A percentile compares a stretch with the other conserved stretches of the same genome.
Conservation (phyloP, 2,113 vertebrate genomes). For the Nycticryphes semicollaris region DNA sequence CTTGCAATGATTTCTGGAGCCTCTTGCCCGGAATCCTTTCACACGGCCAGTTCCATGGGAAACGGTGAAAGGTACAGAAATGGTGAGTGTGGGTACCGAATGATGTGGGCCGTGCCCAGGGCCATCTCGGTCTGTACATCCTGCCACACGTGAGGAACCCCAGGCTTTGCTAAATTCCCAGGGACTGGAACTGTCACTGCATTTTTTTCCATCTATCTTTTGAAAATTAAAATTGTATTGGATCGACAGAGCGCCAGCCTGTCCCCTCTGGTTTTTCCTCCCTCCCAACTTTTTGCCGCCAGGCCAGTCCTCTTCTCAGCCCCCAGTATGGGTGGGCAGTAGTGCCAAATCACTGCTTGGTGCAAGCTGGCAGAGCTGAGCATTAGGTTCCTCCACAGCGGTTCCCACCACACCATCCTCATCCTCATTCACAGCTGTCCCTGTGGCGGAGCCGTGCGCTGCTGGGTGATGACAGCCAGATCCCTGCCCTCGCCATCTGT, state of each 20-base stretch:
- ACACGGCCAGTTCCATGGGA: not conserved
- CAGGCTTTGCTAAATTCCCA: not conserved
- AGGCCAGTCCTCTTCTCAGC: not conserved
- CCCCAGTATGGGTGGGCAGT: not conserved
- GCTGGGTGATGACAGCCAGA: not conserved
- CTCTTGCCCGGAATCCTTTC: not conserved
- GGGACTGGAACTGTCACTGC: not conserved
- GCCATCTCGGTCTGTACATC: not conserved
- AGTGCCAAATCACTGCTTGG: not conserved
- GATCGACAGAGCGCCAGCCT: not conserved
- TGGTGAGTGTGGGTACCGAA: not conserved
- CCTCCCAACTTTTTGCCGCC: rapidly evolving
- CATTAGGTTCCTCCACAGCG: rapidly evolving
- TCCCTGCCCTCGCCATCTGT: too few relatives aligned
- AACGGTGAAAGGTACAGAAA: not conserved
- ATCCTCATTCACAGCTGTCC: not conserved
- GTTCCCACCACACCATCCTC: not conserved
- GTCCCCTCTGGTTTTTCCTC: not conserved
- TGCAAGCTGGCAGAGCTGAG: not conserved
- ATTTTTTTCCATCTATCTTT: not conserved
- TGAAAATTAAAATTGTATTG: not conserved
- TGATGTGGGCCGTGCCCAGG: not conserved
- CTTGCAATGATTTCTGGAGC: not conserved
- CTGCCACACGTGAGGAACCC: not conserved
- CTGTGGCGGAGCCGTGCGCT: rapidly evolving